Evolutionary conservation across 1,140 invertebrate genomes (phyloP), one percentile per base, ranked within the genome.

Genomic region (Forficula auricularia): DNA sequence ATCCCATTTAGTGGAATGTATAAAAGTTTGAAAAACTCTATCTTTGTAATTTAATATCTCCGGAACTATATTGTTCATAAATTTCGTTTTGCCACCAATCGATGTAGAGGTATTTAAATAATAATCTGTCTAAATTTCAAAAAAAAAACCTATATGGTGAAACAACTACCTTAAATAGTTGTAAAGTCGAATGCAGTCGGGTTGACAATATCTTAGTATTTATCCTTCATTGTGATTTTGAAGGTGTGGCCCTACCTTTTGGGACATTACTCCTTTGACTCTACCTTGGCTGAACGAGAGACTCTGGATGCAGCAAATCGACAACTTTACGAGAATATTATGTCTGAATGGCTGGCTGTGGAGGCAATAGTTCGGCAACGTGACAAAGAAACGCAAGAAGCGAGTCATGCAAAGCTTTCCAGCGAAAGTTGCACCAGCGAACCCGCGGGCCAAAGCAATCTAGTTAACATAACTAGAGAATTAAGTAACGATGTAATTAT

Each of bases 301-400:
- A 68, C 76, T 45, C 68, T 79, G 44, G 79, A 87, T 53, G 60
- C 68, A 46, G 63, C 65, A 36, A 74, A 79, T 43, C 68, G 73
- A 49, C 72, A 78, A 40, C 71, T 75, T 46, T 89, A 89, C 53
- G 87, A 92, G 62, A 79, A 81, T 6, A 84, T 78, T 2, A 88
- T 90, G 84, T 87, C 84, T 1, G 88, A 92, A 57, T 95, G 90
- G 90, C 60, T 89, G 39, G 86, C 83, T 1, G 84, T 94, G 1
- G 90, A 94, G 58, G 86, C 86, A 1, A 90, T 92, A 44, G 84
- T 92, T 1, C 59, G 77, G 44, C 85, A 91, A 57, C 57, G 79
- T 44, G 89, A 95, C 54, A 79, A 82, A 49, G 78, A 72, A 52
- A 63, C 60, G 7, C 67, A 71, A 62, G 72, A 70, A 19, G 69